A percentile compares a stretch with the other conserved stretches of the same genome.
Evolutionary conservation across 1,140 invertebrate genomes (phyloP).

Genomic region (Drosophila lini): DNA sequence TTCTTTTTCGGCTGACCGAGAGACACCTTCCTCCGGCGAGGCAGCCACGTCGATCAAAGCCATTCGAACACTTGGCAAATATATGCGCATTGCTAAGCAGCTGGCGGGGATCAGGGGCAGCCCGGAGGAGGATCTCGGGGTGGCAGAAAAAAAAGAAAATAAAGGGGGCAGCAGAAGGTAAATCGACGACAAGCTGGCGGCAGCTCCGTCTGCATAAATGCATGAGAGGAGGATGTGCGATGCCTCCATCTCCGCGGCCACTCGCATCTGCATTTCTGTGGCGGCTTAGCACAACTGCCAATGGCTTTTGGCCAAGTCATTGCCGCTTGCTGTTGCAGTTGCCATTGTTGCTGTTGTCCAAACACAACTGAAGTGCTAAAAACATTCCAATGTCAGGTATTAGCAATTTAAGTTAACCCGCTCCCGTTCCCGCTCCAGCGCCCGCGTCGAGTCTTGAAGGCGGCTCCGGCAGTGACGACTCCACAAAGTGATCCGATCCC

Average conservation of each 20-base stretch:
- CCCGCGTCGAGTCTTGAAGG: neutral
- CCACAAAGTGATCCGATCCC: slow-evolving; percentile 42
- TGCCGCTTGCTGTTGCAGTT: slow-evolving; percentile 66
- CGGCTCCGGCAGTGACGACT: slow-evolving; percentile 32
- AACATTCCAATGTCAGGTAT: slow-evolving; percentile 82
- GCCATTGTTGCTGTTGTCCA: slow-evolving; percentile 78
- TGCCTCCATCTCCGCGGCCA: slow-evolving; percentile 40
- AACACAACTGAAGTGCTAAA: slow-evolving; percentile 81
- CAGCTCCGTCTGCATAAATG: slow-evolving; percentile 70
- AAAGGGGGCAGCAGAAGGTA: slow-evolving; percentile 14
- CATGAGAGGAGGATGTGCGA: slow-evolving; percentile 62
- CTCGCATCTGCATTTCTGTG: slow-evolving; percentile 72
- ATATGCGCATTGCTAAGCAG: slow-evolving; percentile 74
- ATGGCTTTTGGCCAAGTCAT: slow-evolving; percentile 80
- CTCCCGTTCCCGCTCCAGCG: slow-evolving; percentile 13
- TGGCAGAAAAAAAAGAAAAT: neutral
- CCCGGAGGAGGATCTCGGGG: neutral
- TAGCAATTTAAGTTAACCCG: slow-evolving; percentile 77
- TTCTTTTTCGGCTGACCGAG: slow-evolving; percentile 49
- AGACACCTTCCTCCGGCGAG: slow-evolving; percentile 54
- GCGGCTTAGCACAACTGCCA: slow-evolving; percentile 58
- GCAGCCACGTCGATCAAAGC: slow-evolving; percentile 75
- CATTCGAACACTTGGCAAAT: slow-evolving; percentile 78
- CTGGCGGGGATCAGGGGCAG: slow-evolving; percentile 19
- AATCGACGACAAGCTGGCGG: slow-evolving; percentile 75